Percentiles rank a stretch among this genome's conserved stretches.
These are phyloP conservation scores for Furcula furcula DNA, from an alignment of 2,888 invertebrate genomes.

Conservation along the genomic window DNA sequence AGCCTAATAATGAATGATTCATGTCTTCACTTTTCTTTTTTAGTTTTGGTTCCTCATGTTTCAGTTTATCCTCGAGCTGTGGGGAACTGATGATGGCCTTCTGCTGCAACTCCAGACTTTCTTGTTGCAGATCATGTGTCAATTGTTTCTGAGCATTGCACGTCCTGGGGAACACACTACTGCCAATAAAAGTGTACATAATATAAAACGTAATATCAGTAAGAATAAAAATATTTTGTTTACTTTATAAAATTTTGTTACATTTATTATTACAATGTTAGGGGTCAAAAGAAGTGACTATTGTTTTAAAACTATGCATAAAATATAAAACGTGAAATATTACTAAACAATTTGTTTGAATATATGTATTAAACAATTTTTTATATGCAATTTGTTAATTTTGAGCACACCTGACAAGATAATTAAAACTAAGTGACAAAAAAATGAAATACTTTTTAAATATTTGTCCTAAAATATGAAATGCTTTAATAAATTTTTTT, in stretches of 20 bases:
- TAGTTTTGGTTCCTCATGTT: slow-evolving; percentile 29
- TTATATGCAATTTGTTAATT: slow-evolving; percentile 35
- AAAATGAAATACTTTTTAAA: slow-evolving; percentile 27
- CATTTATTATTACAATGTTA: slow-evolving; percentile 56
- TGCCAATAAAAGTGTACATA: slow-evolving; percentile 2
- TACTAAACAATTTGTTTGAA: no score
- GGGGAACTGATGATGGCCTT: slow-evolving; percentile 66
- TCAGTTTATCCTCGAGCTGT: slow-evolving; percentile 62
- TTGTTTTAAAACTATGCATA: slow-evolving; percentile 46
- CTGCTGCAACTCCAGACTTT: slow-evolving; percentile 73
- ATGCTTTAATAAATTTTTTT: slow-evolving; percentile 52
- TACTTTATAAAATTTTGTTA: slow-evolving; percentile 43
- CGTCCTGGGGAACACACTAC: slow-evolving; percentile 41
- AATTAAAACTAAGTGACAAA: slow-evolving; percentile 10
- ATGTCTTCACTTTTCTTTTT: not conserved
- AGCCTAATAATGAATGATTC: not conserved
- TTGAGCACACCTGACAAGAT: slow-evolving; percentile 26
- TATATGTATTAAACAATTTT: slow-evolving; percentile 26
- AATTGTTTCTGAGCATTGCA: slow-evolving; percentile 67
- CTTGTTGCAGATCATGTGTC: slow-evolving; percentile 68
- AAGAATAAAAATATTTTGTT: slow-evolving; percentile 41
- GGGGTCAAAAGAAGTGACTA: slow-evolving; percentile 54
- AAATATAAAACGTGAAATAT: slow-evolving; percentile 21
- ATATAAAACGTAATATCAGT: slow-evolving; percentile 26
- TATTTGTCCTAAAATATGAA: slow-evolving; percentile 34